These are phyloP conservation scores for Chiloscyllium plagiosum DNA, from an alignment of 2,113 vertebrate genomes.

Conservation along the genomic window DNA sequence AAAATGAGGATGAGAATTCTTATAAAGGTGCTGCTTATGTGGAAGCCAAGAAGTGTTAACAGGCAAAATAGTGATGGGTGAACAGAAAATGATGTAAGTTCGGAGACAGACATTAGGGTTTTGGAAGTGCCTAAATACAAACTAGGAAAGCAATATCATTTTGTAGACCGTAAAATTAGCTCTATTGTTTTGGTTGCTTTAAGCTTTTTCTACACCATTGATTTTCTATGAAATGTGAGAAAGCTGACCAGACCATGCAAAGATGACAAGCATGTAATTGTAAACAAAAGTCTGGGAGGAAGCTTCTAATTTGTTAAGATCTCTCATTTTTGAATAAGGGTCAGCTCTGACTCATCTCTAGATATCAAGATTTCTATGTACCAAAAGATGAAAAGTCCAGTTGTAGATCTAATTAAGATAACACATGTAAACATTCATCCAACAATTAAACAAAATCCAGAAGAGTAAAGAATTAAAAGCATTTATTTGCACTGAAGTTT, in stretches of 20 bases:
- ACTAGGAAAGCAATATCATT: neutral
- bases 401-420: neutral
- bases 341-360: neutral
- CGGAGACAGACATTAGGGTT: neutral
- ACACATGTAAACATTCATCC: neutral
- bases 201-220: neutral
- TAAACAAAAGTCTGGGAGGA: neutral
- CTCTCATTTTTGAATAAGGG: neutral
- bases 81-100: neutral
- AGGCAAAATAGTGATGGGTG: neutral
- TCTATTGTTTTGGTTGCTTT: neutral
- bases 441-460: neutral
- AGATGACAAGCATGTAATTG: neutral
- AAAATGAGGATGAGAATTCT: neutral
- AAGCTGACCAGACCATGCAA: neutral
- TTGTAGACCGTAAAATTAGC: neutral
- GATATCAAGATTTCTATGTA: neutral
- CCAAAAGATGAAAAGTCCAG: neutral
- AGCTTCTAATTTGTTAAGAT: neutral
- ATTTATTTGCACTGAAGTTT: neutral
- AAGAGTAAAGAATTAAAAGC: neutral
- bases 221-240: neutral
- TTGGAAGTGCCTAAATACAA: neutral
- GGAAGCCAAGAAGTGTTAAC: neutral
- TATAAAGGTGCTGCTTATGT: neutral